Evolutionary conservation across 2,888 invertebrate genomes (phyloP).

Genomic region (Pristionchus maxplancki): DNA sequence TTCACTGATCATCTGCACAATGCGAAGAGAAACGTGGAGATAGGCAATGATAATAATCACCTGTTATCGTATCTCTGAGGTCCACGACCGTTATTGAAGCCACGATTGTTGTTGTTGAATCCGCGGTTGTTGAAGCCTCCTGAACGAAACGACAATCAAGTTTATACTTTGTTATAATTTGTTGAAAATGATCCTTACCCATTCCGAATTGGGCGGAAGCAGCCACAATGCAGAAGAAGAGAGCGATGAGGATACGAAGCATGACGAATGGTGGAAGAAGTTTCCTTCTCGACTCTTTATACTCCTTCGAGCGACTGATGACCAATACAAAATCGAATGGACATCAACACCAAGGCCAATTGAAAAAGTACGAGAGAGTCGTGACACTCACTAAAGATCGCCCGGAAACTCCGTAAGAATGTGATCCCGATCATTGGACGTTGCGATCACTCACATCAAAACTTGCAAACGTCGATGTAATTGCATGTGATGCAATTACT

Average conservation of each 20-base stretch:
- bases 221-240: background rate
- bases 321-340: background rate
- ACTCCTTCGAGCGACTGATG: background rate
- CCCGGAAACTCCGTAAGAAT: background rate
- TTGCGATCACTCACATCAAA: background rate
- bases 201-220: constrained; percentile 18
- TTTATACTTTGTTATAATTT: no score
- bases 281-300: background rate
- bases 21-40: background rate
- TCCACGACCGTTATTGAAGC: background rate
- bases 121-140: constrained; percentile 6
- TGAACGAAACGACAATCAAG: background rate
- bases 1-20: background rate
- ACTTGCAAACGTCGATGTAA: background rate
- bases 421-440: constrained; percentile 23
- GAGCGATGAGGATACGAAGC: constrained; percentile 7
- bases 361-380: background rate
- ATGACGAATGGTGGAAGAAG: background rate
- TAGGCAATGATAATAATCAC: background rate
- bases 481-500: background rate
- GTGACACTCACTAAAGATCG: background rate
- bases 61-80: constrained; percentile 20
- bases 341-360: constrained; percentile 4
- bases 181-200: background rate
- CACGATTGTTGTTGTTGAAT: background rate